These are phyloP conservation scores for Sphaeridia pumilis DNA, from an alignment of 2,888 invertebrate species.

Conservation along the genomic window DNA sequence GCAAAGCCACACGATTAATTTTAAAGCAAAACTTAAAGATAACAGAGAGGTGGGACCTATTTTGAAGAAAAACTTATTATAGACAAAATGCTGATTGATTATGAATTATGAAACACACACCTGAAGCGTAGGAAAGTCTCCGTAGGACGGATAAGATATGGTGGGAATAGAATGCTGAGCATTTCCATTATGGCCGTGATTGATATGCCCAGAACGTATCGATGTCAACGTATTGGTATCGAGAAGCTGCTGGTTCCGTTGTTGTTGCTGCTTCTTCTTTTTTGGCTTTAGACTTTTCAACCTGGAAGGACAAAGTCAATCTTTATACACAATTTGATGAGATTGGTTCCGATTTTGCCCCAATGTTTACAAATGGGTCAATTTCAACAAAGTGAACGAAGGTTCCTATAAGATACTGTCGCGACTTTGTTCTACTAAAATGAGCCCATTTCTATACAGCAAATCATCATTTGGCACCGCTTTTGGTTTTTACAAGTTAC, in stretches of 20 bases:
- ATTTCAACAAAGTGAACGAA: too few species aligned
- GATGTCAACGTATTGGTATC: constrained; percentile 7
- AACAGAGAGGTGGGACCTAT: neutral
- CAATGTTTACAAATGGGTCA: too few species aligned
- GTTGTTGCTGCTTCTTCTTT: constrained; percentile 14
- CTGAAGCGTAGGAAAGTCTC: constrained; percentile 25
- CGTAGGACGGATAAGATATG: constrained; percentile 19
- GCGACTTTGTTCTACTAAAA: too few species aligned
- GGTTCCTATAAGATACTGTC: too few species aligned
- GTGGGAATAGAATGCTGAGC: constrained; percentile 20
- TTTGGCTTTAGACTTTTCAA: constrained; percentile 31
- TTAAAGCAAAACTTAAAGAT: neutral
- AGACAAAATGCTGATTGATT: neutral
- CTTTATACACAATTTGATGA: too few species aligned
- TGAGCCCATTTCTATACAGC: too few species aligned
- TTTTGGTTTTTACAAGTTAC: too few species aligned
- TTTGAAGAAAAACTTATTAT: neutral
- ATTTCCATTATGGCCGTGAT: constrained; percentile 17
- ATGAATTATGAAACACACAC: constrained; percentile 8
- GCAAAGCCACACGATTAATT: too few species aligned
- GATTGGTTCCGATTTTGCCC: too few species aligned
- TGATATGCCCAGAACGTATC: constrained; percentile 1
- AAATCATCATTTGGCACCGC: too few species aligned
- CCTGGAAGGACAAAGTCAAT: too few species aligned
- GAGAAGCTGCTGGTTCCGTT: constrained; percentile 3